Conservation (phyloP, 2,113 vertebrate genomes). For the Tyto alba region DNA sequence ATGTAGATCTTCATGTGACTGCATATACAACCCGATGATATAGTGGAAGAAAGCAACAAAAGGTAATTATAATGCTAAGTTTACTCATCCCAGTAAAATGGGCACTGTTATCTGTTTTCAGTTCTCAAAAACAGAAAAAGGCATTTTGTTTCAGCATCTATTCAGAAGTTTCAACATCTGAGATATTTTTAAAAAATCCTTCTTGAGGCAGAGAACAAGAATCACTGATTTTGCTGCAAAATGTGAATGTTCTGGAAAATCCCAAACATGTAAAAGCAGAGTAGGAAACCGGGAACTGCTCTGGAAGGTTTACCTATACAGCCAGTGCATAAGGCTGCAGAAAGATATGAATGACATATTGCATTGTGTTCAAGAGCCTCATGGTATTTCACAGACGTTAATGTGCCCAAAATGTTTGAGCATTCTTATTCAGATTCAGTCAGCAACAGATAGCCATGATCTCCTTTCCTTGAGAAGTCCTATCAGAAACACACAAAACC, state of each 20-base stretch:
- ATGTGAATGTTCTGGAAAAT: background rate
- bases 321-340: background rate
- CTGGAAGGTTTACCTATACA: background rate
- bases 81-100: background rate
- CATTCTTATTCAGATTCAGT: background rate
- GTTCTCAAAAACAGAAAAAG: background rate
- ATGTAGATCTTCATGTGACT: fast-evolving
- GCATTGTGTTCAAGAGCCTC: background rate
- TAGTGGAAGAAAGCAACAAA: background rate
- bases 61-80: background rate
- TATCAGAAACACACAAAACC: background rate
- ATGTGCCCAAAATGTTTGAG: background rate
- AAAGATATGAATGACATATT: background rate
- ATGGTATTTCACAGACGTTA: background rate
- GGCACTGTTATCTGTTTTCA: background rate
- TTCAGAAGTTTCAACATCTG: background rate
- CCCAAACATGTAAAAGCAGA: background rate
- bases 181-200: background rate
- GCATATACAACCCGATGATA: background rate
- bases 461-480: background rate
- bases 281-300: background rate
- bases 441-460: background rate
- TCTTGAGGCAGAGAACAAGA: background rate
- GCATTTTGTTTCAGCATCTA: background rate
- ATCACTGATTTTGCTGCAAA: background rate